Percentiles rank a stretch among this genome's conserved stretches.
phyloP scores from a whole-genome alignment of 35 echinoderm and acorn worm species.

The Amphiura filiformis region DNA sequence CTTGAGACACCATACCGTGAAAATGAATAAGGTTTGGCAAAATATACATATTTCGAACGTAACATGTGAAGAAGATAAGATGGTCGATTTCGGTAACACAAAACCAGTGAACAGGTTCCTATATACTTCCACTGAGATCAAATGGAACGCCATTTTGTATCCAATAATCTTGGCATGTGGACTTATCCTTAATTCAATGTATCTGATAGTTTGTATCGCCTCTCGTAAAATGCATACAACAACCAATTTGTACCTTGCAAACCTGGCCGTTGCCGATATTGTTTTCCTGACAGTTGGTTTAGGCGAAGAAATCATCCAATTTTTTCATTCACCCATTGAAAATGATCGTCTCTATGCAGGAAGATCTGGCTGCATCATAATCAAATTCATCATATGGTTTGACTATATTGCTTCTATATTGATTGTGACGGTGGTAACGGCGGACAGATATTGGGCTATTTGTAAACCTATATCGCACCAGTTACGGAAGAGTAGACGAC shows the following conservation, averaged over 20 bases:
- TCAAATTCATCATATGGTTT: slow-evolving; percentile 6
- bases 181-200: slow-evolving; percentile 32
- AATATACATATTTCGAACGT: no score
- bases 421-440: slow-evolving; percentile 39
- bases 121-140: neutral
- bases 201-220: slow-evolving; percentile 26
- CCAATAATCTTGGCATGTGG: slow-evolving; percentile 50
- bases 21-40: no score
- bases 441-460: slow-evolving; percentile 63
- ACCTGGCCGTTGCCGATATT: slow-evolving; percentile 53
- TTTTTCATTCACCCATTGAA: slow-evolving; percentile 23
- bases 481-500: neutral
- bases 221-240: slow-evolving; percentile 54
- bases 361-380: slow-evolving; percentile 19
- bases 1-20: no score
- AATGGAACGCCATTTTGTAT: slow-evolving; percentile 16
- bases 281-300: slow-evolving; percentile 34
- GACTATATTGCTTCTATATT: slow-evolving; percentile 48
- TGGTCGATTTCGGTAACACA: no score
- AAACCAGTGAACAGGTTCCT: neutral
- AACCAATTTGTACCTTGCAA: slow-evolving; percentile 54
- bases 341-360: slow-evolving; percentile 16
- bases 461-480: slow-evolving; percentile 54
- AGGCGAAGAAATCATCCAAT: slow-evolving; percentile 38
- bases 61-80: no score